Percentiles rank a stretch among this genome's conserved stretches.
Conservation (phyloP, 1,140 invertebrate species). For the Papilio glaucus region DNA sequence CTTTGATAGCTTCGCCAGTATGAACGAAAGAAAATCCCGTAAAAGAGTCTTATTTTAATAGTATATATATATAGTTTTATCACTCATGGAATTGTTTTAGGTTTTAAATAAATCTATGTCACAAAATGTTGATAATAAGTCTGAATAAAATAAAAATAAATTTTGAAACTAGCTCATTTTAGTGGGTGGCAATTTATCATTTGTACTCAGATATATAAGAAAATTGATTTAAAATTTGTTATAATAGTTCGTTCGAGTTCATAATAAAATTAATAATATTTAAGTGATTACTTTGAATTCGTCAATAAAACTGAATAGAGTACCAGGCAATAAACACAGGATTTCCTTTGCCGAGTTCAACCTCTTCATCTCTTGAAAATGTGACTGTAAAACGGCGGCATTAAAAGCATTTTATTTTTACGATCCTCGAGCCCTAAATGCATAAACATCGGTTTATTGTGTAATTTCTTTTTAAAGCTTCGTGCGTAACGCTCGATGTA, state of each 20-base stretch:
- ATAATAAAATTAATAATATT: neutral
- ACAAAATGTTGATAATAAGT: no score
- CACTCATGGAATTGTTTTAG: neutral
- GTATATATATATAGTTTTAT: conserved; percentile 4
- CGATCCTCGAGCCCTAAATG: conserved; percentile 26
- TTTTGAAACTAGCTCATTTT: no score
- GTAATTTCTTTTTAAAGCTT: conserved; percentile 35
- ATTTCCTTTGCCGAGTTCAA: conserved; percentile 28
- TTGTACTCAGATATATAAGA: no score
- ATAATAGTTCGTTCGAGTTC: no score
- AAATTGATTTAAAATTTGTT: no score
- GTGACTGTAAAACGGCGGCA: conserved; percentile 30
- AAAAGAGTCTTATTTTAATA: conserved; percentile 5
- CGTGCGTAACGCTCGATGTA: conserved; percentile 25
- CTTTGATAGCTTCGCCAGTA: conserved; percentile 7
- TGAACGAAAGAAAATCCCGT: neutral
- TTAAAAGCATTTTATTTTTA: conserved; percentile 37
- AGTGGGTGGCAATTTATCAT: no score
- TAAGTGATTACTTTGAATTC: neutral
- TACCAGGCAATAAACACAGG: conserved; percentile 16
- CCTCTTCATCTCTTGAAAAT: conserved; percentile 33
- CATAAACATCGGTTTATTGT: conserved; percentile 34
- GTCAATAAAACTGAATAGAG: neutral
- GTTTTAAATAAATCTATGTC: neutral
- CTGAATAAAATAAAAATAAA: neutral